Percentiles rank a stretch among this genome's conserved stretches.
Conservation (phyloP, 2,797 vertebrate species). For the Pangasius sanitwongsei region DNA sequence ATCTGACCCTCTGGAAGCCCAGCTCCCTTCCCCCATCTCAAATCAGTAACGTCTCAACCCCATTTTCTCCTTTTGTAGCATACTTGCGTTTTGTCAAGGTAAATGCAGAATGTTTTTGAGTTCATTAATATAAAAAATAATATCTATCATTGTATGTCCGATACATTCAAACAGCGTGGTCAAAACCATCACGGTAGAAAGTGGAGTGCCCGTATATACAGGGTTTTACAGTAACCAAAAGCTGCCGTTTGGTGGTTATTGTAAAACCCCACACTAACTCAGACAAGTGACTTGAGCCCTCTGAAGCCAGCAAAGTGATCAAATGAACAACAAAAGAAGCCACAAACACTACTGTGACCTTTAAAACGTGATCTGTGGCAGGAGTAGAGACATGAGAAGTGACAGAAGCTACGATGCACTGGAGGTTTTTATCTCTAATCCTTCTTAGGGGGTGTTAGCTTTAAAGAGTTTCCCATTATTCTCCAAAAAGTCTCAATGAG, state of each 20-base stretch:
- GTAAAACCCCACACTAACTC: background rate
- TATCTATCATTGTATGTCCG: background rate
- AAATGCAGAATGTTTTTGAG: background rate
- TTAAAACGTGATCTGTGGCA: background rate
- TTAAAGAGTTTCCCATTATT: conserved; percentile 67
- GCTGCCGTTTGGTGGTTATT: background rate
- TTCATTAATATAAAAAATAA: background rate
- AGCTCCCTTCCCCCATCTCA: background rate
- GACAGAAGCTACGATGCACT: conserved; percentile 47
- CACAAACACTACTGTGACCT: background rate
- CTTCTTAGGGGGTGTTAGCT: conserved; percentile 53
- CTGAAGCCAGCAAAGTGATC: background rate
- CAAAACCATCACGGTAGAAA: background rate
- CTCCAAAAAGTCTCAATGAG: conserved; percentile 63
- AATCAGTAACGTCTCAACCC: background rate
- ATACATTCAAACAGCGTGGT: background rate
- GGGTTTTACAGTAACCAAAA: too few species aligned
- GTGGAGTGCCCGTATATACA: background rate
- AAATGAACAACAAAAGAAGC: background rate
- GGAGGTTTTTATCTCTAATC: conserved; percentile 55
- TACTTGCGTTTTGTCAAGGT: background rate
- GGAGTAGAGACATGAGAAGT: conserved; percentile 10
- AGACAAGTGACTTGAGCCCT: background rate
- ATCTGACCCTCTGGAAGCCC: background rate
- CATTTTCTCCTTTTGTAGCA: background rate